Percentiles rank a stretch among this genome's conserved stretches.
Evolutionary conservation across 2,113 vertebrate genomes (phyloP).

Genomic region (Lycaon pictus): DNA sequence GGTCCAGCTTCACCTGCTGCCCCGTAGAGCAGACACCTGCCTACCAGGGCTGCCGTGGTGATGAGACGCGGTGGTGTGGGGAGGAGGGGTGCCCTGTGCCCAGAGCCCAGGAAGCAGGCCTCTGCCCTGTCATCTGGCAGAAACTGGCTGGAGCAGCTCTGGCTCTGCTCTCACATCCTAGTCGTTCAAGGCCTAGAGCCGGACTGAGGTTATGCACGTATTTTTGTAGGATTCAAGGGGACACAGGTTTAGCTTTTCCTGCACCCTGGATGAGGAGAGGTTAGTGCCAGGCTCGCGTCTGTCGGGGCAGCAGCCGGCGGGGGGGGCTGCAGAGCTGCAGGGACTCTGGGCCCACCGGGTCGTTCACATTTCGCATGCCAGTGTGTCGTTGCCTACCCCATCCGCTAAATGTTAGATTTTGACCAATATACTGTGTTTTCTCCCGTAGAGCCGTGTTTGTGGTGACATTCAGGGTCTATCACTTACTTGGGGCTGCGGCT

Average conservation of each 20-base stretch:
- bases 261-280: neutral
- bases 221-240: neutral
- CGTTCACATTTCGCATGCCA: no score
- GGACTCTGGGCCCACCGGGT: neutral
- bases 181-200: neutral
- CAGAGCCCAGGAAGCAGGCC: neutral
- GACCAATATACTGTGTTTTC: neutral
- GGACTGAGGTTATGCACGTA: neutral
- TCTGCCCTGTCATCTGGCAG: neutral
- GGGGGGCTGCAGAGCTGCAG: neutral
- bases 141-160: neutral
- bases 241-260: neutral
- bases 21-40: neutral
- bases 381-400: accelerated
- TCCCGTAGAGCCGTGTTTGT: neutral
- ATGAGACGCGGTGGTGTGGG: neutral
- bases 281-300: neutral
- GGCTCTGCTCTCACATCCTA: neutral
- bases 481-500: neutral
- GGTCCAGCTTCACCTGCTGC: neutral
- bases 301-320: neutral
- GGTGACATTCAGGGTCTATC: accelerated
- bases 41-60: neutral
- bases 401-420: accelerated
- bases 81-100: neutral